These are phyloP conservation scores for Lamellibrachia luymesi DNA, from an alignment of 1,140 invertebrate species.

Conservation along the genomic window DNA sequence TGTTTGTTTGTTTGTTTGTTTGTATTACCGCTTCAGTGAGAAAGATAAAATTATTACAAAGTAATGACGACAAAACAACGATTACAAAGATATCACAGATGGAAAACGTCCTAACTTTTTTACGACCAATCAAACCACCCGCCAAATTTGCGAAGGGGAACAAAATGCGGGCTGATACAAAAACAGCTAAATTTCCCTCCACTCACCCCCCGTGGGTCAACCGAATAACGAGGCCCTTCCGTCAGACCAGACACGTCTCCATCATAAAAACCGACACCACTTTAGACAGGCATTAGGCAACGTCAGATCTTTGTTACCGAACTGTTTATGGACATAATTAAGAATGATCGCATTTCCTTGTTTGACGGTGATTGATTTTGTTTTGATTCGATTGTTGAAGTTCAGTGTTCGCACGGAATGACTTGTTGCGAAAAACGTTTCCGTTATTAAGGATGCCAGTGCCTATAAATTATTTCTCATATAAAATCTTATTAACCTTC, in stretches of 20 bases:
- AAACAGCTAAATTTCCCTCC: not conserved
- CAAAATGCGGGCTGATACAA: not conserved
- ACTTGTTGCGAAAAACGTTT: not conserved
- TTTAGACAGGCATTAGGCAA: not conserved
- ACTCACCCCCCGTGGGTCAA: not conserved
- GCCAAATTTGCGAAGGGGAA: not conserved
- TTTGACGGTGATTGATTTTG: not conserved
- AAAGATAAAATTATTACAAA: too few species aligned
- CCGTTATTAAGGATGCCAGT: not conserved
- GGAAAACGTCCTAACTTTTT: not conserved
- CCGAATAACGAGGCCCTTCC: not conserved
- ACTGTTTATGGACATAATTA: not conserved
- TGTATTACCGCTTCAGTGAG: too few species aligned
- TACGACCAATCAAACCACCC: not conserved
- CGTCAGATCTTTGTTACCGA: not conserved
- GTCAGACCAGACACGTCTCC: not conserved
- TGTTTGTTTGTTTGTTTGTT: too few species aligned
- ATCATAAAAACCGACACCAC: not conserved
- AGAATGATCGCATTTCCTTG: not conserved
- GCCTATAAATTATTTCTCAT: not conserved
- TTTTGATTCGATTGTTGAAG: constrained; percentile 1
- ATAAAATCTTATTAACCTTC: not conserved
- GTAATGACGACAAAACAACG: too few species aligned
- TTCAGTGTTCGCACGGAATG: not conserved
- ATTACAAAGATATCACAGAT: not conserved